These are phyloP conservation scores for Corella eumyota DNA, from an alignment of 23 tunicate species.

Conservation along the genomic window DNA sequence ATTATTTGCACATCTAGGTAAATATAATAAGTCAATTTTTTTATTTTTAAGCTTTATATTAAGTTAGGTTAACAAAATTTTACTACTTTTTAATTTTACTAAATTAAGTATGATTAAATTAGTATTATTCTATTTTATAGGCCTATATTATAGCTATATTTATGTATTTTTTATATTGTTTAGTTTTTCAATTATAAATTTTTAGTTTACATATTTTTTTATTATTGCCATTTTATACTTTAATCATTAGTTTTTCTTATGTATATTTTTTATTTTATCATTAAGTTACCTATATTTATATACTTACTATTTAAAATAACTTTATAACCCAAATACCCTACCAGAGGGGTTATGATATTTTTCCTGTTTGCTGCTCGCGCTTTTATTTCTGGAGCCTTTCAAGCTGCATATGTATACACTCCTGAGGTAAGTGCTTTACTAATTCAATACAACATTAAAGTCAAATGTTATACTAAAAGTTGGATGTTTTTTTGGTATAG, in stretches of 20 bases:
- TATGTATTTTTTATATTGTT: no score
- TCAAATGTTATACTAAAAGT: background rate
- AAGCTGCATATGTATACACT: slow-evolving; percentile 98
- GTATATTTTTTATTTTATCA: no score
- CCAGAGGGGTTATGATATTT: slow-evolving; percentile 70
- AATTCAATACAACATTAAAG: background rate
- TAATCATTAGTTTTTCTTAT: no score
- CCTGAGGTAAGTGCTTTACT: slow-evolving; percentile 75
- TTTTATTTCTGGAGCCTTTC: slow-evolving; percentile 96
- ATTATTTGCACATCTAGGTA: slow-evolving; percentile 49
- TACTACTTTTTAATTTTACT: background rate
- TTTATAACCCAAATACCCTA: no score
- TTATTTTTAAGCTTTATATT: background rate
- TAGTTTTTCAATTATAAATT: no score
- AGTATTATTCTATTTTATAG: no score
- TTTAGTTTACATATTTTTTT: no score
- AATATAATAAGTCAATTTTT: background rate
- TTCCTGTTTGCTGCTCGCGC: slow-evolving; percentile 96
- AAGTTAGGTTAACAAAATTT: background rate
- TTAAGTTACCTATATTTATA: no score
- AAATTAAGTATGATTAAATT: no score
- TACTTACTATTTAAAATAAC: no score
- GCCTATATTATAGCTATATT: no score
- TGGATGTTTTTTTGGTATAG: slow-evolving; percentile 1
- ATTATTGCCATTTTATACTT: no score